These are phyloP conservation scores for Lepidothrix coronata DNA, from an alignment of 2,113 vertebrate species.

Conservation along the genomic window DNA sequence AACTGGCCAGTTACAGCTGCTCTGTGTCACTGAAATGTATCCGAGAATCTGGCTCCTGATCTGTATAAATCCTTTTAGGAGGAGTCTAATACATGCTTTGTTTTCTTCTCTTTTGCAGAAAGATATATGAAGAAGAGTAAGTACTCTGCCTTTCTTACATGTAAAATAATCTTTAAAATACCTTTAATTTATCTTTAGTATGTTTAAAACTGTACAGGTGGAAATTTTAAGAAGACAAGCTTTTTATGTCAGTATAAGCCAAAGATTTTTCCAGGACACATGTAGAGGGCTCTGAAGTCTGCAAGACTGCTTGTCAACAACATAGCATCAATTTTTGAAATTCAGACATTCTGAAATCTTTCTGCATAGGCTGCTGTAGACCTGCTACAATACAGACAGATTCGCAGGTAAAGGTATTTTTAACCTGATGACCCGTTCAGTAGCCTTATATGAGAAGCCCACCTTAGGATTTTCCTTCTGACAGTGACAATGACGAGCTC, in stretches of 20 bases:
- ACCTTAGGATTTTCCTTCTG: not conserved
- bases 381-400: not conserved
- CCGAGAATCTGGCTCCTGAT: not conserved
- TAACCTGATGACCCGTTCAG: not conserved
- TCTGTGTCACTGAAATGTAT: not conserved
- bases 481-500: not conserved
- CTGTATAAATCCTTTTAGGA: not conserved
- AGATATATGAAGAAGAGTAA: slow-evolving; percentile 92
- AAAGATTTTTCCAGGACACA: not conserved
- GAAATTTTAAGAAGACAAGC: not conserved
- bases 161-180: not conserved
- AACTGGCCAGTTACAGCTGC: not conserved
- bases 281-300: not conserved
- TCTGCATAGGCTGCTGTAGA: not conserved
- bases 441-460: not conserved
- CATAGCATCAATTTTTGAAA: not conserved
- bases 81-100: slow-evolving; percentile 26
- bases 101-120: slow-evolving; percentile 78
- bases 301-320: not conserved
- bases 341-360: not conserved
- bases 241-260: not conserved
- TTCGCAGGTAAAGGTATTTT: not conserved
- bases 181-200: not conserved
- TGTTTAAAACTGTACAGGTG: not conserved
- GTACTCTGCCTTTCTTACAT: slow-evolving; percentile 68